These are phyloP conservation scores for Centrocercus urophasianus DNA, from an alignment of 2,113 vertebrate genomes.

Conservation along the genomic window DNA sequence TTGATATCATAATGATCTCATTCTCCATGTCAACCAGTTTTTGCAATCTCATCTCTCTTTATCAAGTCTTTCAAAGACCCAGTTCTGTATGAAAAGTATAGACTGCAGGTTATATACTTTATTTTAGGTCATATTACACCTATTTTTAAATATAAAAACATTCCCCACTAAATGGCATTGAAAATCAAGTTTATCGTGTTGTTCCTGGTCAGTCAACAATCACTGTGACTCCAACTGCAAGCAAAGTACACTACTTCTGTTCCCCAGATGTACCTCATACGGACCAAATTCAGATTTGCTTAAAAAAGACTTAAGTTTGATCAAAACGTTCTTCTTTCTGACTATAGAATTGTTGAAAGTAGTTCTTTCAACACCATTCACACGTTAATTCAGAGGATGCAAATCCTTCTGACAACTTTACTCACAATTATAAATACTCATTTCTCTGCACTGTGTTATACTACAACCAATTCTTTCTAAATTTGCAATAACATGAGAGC, in stretches of 20 bases:
- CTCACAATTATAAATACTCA: neutral
- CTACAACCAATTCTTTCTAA: neutral
- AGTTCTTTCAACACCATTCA: neutral
- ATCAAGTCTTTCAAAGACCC: neutral
- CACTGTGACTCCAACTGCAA: neutral
- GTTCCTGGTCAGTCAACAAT: neutral
- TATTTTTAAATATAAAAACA: neutral
- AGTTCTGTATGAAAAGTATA: neutral
- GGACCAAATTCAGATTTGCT: neutral
- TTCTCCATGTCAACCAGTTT: neutral
- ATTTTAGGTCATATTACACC: neutral
- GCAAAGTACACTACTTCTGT: neutral
- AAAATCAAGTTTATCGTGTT: neutral
- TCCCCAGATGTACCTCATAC: neutral
- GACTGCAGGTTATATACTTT: neutral
- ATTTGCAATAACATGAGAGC: neutral
- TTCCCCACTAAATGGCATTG: neutral
- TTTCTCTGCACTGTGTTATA: neutral
- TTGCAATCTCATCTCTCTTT: neutral
- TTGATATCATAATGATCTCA: neutral
- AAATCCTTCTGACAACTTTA: neutral
- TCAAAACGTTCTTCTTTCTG: neutral
- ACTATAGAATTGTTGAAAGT: neutral
- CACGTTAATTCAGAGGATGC: rapidly evolving
- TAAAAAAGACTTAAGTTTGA: neutral